Conservation (phyloP, 2,113 vertebrate genomes). For the Grammomys dolichurus region DNA sequence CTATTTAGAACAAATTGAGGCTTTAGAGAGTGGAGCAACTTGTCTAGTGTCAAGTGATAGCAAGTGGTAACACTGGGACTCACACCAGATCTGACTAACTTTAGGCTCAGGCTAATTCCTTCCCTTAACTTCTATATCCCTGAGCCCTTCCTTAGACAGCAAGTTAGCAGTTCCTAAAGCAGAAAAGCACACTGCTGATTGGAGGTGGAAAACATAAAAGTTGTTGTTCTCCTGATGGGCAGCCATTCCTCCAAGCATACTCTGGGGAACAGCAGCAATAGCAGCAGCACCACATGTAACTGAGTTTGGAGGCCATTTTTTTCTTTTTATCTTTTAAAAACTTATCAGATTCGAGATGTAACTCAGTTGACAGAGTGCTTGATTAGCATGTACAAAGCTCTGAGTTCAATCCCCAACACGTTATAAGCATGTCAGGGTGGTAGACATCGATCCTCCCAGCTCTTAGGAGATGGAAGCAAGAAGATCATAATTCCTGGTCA, state of each 20-base stretch:
- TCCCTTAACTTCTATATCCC: background rate
- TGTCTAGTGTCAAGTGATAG: background rate
- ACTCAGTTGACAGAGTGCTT: too few species aligned
- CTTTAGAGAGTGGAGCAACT: conserved; percentile 32
- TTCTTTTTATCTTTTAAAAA: background rate
- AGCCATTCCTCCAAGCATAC: conserved; percentile 5
- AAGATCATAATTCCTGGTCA: background rate
- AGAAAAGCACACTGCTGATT: background rate
- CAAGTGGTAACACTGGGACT: background rate
- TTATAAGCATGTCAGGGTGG: background rate
- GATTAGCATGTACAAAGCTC: background rate
- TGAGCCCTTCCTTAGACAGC: background rate
- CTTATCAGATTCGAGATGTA: background rate
- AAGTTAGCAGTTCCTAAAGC: background rate
- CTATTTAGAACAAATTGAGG: conserved; percentile 2
- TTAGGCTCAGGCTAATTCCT: background rate
- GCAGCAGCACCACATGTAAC: background rate
- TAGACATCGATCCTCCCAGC: too few species aligned
- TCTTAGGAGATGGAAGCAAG: background rate
- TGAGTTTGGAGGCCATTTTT: background rate
- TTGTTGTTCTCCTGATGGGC: conserved; percentile 7
- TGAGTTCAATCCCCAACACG: background rate
- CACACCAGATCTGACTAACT: background rate
- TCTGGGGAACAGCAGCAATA: conserved; percentile 24
- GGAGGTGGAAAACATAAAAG: background rate